These are phyloP conservation scores for Prionace glauca DNA, from an alignment of 2,797 vertebrate species.

Conservation along the genomic window DNA sequence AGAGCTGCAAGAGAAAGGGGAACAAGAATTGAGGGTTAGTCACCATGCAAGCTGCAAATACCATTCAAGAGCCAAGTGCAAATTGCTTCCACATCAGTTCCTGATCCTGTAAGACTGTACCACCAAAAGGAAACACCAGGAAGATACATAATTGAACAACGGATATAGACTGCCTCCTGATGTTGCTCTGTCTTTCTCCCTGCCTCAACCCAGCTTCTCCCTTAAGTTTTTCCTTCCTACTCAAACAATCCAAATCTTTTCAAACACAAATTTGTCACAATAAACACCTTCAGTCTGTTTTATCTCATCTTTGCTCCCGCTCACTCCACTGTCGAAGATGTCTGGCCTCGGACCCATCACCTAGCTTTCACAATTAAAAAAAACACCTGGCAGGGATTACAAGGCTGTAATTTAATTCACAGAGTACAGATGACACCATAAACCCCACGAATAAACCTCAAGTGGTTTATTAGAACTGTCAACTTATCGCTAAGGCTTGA, in stretches of 20 bases:
- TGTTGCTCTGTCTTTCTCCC: background rate
- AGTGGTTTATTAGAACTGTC: constrained; percentile 35
- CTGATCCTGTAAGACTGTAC: background rate
- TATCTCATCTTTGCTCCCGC: background rate
- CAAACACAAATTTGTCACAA: background rate
- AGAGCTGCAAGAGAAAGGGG: constrained; percentile 61
- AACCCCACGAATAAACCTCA: constrained; percentile 22
- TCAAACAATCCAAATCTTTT: background rate
- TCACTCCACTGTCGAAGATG: background rate
- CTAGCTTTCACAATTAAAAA: constrained; percentile 14
- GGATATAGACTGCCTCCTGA: background rate
- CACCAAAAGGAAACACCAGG: background rate
- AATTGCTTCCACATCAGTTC: background rate
- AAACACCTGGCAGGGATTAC: constrained; percentile 33
- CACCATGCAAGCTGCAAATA: background rate
- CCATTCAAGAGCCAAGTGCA: background rate
- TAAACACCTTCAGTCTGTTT: background rate
- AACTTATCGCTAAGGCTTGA: constrained; percentile 22
- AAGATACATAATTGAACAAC: background rate
- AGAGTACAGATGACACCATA: constrained; percentile 20
- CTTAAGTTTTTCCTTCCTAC: background rate
- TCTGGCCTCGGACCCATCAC: background rate
- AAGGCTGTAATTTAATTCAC: constrained; percentile 30
- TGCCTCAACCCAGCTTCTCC: background rate
- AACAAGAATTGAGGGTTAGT: background rate